phyloP scores from a whole-genome alignment of 2,113 vertebrate genomes.

The Pagrus major region DNA sequence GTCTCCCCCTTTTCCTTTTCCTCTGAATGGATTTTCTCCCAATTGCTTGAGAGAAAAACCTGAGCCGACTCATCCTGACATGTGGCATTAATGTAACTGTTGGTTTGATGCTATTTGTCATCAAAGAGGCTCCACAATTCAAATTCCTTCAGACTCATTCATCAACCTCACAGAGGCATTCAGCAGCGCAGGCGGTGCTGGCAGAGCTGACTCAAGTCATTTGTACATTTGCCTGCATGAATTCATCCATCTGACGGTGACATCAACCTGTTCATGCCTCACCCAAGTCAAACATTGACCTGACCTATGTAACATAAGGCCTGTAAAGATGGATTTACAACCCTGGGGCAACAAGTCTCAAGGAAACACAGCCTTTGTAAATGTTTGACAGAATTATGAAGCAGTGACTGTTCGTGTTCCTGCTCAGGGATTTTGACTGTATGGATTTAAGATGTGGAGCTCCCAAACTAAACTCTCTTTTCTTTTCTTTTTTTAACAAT shows the following conservation, averaged over 20 bases:
- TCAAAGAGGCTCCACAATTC: not conserved
- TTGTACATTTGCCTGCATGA: constrained; percentile 8
- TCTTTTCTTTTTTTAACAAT: too few species aligned
- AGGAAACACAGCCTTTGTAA: constrained; percentile 44
- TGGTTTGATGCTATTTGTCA: constrained; percentile 31
- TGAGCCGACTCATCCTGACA: not conserved
- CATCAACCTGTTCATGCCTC: not conserved
- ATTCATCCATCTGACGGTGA: constrained; percentile 9
- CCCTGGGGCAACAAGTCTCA: not conserved
- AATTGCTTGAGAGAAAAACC: not conserved
- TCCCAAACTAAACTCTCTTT: not conserved
- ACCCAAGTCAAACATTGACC: constrained; percentile 62
- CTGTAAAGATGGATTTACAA: constrained; percentile 52
- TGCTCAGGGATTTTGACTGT: not conserved
- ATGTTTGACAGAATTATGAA: constrained; percentile 68
- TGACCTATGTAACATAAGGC: constrained; percentile 19
- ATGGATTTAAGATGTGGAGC: not conserved
- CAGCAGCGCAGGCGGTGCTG: constrained; percentile 14
- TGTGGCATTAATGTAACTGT: not conserved
- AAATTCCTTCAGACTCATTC: constrained; percentile 49
- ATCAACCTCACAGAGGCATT: constrained; percentile 7
- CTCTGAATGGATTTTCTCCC: not conserved
- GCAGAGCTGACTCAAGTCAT: not conserved
- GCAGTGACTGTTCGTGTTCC: not conserved
- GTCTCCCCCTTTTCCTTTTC: constrained; percentile 16